Base-by-base conservation (phyloP, 2,888 invertebrate species). In the Polylopha cassiicola region DNA sequence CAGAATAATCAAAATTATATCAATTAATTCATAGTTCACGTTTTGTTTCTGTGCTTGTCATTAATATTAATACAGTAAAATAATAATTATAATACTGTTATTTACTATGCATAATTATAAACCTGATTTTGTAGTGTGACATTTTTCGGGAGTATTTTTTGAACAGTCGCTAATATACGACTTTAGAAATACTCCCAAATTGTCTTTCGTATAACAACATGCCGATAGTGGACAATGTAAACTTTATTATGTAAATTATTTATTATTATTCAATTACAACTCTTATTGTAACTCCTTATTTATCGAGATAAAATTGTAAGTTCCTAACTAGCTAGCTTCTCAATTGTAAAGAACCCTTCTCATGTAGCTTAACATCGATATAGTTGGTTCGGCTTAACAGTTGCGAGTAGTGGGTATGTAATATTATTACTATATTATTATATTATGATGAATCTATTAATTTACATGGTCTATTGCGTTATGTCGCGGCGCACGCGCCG, bases 251-350 rank as follows among this genome's bases (percentile, higher is more conserved):
- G 77, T 77, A 76, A 76, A 79, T 77, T 81, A 80, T 81, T 82
- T 81, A 80, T 81, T 81, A 69, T 71, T 48, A 47, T 48, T 64
- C 56, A 72, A 74, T 71, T 70, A 70, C 67, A 69, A 65, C 54
- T 65, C 61, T 53, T 62, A 50, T 62, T 61, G 56, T 71, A 71
- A 73, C 55, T 56, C 67, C 69, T 73, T 81, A 80, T 81, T 81
- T 81, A 80, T 76, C 74, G 63, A 66, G 66, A 73, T 77, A 75
- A 77, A 77, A 72, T 75, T 77, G 68, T 80, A 80, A 84, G 84
- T 85, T 85, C 84, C 84, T 85, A 84, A 79, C 78, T 79, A 81
- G 80, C 78, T 80, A 78, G 72, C 77, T 74, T 73, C 69, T 72
- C 73, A 70, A 65, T 70, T 72, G 68, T 72, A 71, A 68, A 73